Conservation (phyloP, 1,140 invertebrate genomes). For the Babylonia areolata region DNA sequence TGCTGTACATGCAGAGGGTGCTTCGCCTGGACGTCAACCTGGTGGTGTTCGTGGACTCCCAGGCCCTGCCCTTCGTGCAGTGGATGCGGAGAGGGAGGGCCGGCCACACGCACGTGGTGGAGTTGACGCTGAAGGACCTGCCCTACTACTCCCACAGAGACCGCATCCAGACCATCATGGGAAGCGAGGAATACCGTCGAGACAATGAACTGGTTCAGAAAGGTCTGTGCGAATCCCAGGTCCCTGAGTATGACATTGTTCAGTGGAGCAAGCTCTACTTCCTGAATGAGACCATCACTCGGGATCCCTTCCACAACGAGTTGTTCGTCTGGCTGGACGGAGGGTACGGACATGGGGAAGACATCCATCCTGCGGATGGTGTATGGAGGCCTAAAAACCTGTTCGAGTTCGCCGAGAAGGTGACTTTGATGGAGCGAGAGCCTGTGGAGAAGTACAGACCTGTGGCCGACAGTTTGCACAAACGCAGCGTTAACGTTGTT, state of each 20-base stretch:
- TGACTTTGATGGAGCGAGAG: conserved; percentile 34
- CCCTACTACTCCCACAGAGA: conserved; percentile 42
- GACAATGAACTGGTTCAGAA: conserved; percentile 47
- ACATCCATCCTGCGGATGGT: conserved; percentile 33
- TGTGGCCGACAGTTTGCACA: conserved; percentile 9
- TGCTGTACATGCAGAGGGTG: conserved; percentile 36
- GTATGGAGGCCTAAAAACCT: conserved; percentile 38
- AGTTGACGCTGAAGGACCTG: neutral
- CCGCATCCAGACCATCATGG: conserved; percentile 45
- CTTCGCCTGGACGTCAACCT: conserved; percentile 45
- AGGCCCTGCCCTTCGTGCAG: conserved; percentile 35
- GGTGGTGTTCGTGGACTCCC: conserved; percentile 41
- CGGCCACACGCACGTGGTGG: conserved; percentile 13
- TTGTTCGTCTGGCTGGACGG: conserved; percentile 45
- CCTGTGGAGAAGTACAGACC: conserved; percentile 18
- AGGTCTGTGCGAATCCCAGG: conserved; percentile 36
- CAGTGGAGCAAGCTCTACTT: conserved; percentile 34
- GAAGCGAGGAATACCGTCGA: conserved; percentile 35
- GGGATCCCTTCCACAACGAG: conserved; percentile 35
- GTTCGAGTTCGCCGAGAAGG: conserved; percentile 19
- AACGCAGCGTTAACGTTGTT: conserved; percentile 36
- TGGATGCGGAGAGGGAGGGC: conserved; percentile 34
- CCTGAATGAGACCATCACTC: conserved; percentile 10
- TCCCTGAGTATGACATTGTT: conserved; percentile 51
- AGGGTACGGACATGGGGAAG: conserved; percentile 44